These are phyloP conservation scores for Zaprionus ornatus DNA, from an alignment of 1,140 invertebrate species.

Conservation along the genomic window DNA sequence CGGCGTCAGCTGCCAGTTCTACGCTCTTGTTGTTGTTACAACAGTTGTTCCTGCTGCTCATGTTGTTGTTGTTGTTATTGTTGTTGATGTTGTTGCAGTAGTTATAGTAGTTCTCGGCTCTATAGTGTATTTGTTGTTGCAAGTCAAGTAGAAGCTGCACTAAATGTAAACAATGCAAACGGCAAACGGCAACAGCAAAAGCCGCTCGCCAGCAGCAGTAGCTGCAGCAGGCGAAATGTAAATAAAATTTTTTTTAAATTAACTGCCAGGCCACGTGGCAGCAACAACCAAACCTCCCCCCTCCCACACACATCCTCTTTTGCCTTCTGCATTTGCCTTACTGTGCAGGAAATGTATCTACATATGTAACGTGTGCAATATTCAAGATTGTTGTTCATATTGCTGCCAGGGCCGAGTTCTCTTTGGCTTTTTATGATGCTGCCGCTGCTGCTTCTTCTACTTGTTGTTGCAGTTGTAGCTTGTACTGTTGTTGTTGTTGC, in stretches of 20 bases:
- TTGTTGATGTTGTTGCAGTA: conserved; percentile 26
- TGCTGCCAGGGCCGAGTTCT: conserved; percentile 54
- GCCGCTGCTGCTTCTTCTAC: conserved; percentile 17
- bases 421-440: conserved; percentile 39
- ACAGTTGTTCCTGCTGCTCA: conserved; percentile 2
- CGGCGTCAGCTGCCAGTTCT: conserved; percentile 58
- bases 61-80: conserved; percentile 14
- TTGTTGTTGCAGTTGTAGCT: conserved; percentile 19
- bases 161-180: conserved; percentile 76
- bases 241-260: conserved; percentile 75
- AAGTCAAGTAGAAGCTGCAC: conserved; percentile 76
- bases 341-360: conserved; percentile 78
- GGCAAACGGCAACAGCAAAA: conserved; percentile 45
- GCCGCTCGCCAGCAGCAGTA: conserved; percentile 43
- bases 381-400: conserved; percentile 82
- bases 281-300: conserved; percentile 3
- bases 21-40: conserved; percentile 16
- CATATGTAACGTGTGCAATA: conserved; percentile 75
- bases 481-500: conserved; percentile 22
- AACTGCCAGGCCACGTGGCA: conserved; percentile 72
- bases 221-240: conserved; percentile 70
- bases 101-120: conserved; percentile 9
- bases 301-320: neutral
- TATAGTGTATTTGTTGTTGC: conserved; percentile 48
- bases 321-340: conserved; percentile 18